These are phyloP conservation scores for Pseudopleuronectes americanus DNA, from an alignment of 2,797 vertebrate genomes.

Conservation along the genomic window DNA sequence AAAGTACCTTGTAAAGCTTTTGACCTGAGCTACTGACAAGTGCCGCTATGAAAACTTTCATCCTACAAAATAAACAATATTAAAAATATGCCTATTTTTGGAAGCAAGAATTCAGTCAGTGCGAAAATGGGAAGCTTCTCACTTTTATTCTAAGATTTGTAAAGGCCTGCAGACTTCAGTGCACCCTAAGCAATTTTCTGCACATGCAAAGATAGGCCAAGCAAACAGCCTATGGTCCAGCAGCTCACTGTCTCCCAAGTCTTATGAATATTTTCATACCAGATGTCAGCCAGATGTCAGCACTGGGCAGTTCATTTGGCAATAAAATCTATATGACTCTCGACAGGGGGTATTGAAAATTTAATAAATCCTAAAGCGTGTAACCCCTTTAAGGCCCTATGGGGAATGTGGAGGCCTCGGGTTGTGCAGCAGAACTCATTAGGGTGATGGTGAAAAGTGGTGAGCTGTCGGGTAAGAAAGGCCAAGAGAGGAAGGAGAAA, in stretches of 20 bases:
- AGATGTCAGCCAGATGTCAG: slow-evolving; percentile 22
- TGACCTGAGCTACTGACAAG: too few relatives aligned
- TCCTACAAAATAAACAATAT: too few relatives aligned
- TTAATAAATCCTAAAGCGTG: slow-evolving; percentile 23
- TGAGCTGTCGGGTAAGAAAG: too few relatives aligned
- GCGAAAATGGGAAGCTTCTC: slow-evolving; percentile 37
- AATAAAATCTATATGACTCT: slow-evolving; percentile 35
- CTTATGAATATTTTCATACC: slow-evolving; percentile 46
- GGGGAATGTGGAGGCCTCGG: neutral
- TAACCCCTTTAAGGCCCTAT: slow-evolving; percentile 1
- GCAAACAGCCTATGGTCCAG: slow-evolving; percentile 10
- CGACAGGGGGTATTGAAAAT: slow-evolving; percentile 26
- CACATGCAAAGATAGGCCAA: slow-evolving; percentile 45
- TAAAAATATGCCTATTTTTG: slow-evolving; percentile 9
- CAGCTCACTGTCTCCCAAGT: slow-evolving; percentile 33
- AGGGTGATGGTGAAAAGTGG: neutral
- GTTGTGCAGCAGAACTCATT: slow-evolving; percentile 4
- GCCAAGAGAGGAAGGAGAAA: neutral
- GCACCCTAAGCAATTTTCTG: slow-evolving; percentile 33
- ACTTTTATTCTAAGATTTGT: slow-evolving; percentile 37
- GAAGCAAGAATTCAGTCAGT: slow-evolving; percentile 17
- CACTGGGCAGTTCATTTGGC: slow-evolving; percentile 35
- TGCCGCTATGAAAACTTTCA: too few relatives aligned
- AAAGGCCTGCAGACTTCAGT: slow-evolving; percentile 28
- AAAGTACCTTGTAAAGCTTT: too few relatives aligned